Evolutionary conservation across 2,113 vertebrate species (phyloP), one percentile per base, ranked within the genome.

Genomic region (Steatornis caripensis): DNA sequence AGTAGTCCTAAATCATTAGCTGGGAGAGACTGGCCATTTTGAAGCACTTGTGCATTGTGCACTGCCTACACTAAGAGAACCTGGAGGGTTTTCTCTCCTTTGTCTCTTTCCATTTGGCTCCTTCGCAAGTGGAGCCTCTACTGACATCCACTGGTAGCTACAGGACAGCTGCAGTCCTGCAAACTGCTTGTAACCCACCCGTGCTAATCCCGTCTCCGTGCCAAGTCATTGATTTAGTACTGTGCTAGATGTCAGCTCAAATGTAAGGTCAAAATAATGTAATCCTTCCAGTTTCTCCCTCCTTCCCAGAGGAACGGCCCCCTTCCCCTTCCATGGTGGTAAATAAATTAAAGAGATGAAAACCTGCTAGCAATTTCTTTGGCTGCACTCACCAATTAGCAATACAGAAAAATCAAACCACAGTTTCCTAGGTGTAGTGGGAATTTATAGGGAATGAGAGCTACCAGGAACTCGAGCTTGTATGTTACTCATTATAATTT

Each of bases 131-230:
- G 93, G 85, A 95, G 57, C 62, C 95, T 95, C 89, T 96, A 27
- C 94, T 97, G 97, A 97, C 97, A 96, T 97, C 96, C 95, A 82
- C 97, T 97, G 97, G 97, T 96, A 92, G 85, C 84, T 95, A 54
- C 64, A 22, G n/a, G 72, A 64, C 79, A 92, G 93, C 92, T 85
- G 77, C 61, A 57, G 61, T 43, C 64, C 80, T 76, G 91, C 85
- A 87, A 89, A 51, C 54, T 21, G 83, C 83, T 82, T 26, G 37
- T 91, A 96, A 93, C 82, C 90, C 87, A 89, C 87, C 70, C 49
- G 9, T 89, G 93, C 85, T 96, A 96, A 97, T 95, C 85, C 85
- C 10, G 6, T 41, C 84, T 91, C 62, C 90, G 29, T 58, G 94
- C 91, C 97, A 96, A 93, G 61, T 72, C 91, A 90, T 72, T 97